Percentiles rank a stretch among this genome's conserved stretches.
Conservation (phyloP, 2,797 vertebrate genomes). For the Pelochelys cantorii region DNA sequence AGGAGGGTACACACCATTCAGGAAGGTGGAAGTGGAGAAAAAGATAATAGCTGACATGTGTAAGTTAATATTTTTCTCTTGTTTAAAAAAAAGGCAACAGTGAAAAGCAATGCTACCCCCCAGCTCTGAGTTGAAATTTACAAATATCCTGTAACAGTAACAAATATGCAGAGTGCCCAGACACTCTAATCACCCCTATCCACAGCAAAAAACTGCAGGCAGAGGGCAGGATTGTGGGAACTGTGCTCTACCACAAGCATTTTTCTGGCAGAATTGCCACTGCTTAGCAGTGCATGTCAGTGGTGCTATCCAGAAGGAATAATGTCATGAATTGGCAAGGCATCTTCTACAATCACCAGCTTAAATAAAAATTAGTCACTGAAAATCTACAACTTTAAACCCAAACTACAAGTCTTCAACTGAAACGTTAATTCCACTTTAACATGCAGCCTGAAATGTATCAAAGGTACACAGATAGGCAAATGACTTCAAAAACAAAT, state of each 20-base stretch:
- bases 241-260: neutral
- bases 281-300: neutral
- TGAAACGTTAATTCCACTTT: neutral
- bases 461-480: neutral
- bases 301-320: neutral
- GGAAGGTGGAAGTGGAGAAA: neutral
- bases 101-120: neutral
- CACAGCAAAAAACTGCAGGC: neutral
- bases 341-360: neutral
- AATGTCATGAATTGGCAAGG: neutral
- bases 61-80: neutral
- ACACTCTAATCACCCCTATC: neutral
- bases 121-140: neutral
- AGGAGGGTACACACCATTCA: no score
- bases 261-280: neutral
- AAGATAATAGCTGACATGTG: neutral
- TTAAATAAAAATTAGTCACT: neutral
- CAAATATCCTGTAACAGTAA: neutral
- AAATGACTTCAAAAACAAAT: neutral
- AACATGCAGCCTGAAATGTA: neutral
- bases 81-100: neutral
- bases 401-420: neutral
- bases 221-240: neutral
- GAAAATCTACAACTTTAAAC: neutral
- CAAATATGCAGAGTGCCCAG: neutral